Evolutionary conservation across 1,140 invertebrate genomes (phyloP).

Genomic region (Antheraea mylitta): DNA sequence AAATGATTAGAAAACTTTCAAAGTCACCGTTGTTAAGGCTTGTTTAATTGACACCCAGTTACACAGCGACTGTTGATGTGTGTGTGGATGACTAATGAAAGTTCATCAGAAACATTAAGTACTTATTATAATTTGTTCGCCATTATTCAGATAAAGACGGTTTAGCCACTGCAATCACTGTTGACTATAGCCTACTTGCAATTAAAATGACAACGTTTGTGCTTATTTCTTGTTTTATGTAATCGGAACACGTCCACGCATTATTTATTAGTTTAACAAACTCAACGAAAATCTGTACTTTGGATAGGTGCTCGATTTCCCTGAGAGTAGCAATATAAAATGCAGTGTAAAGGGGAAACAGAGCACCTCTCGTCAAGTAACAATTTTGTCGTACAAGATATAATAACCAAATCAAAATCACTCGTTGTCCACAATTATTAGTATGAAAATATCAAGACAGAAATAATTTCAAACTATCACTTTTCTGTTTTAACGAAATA

Average conservation of each 20-base stretch:
- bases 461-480: slow-evolving; percentile 76
- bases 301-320: slow-evolving; percentile 4
- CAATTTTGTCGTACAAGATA: slow-evolving; percentile 30
- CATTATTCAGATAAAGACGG: slow-evolving; percentile 19
- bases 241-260: slow-evolving; percentile 58
- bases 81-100: slow-evolving; percentile 58
- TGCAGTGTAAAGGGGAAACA: not conserved
- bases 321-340: not conserved
- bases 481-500: slow-evolving; percentile 65
- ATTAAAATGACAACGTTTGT: not conserved
- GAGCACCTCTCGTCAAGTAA: not conserved
- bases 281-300: slow-evolving; percentile 2
- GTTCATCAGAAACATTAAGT: slow-evolving; percentile 60
- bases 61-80: slow-evolving; percentile 35
- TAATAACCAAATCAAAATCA: slow-evolving; percentile 50
- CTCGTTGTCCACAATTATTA: slow-evolving; percentile 49
- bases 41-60: slow-evolving; percentile 68
- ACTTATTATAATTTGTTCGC: slow-evolving; percentile 56
- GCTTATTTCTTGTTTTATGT: slow-evolving; percentile 15
- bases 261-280: slow-evolving; percentile 20
- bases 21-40: slow-evolving; percentile 59
- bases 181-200: not conserved
- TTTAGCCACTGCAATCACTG: slow-evolving; percentile 6
- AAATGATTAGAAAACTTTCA: slow-evolving; percentile 30
- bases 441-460: slow-evolving; percentile 76